A percentile compares a stretch with the other conserved stretches of the same genome.
phyloP scores from a whole-genome alignment of 2,888 invertebrate species.

The Oxycera nigricornis region DNA sequence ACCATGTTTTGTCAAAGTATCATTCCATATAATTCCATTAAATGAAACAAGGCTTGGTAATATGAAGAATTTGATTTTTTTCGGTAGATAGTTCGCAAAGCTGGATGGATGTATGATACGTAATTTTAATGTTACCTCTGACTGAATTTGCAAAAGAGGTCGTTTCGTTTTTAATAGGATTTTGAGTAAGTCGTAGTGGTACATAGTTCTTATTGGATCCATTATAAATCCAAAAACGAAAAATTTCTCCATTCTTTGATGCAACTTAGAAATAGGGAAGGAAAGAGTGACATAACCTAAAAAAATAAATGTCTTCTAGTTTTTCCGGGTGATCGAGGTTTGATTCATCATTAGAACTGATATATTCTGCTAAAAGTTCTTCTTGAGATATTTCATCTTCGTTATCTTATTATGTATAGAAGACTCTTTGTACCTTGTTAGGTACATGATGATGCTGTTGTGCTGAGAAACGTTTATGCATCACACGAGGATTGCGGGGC shows the following conservation, averaged over 20 bases:
- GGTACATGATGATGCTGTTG: not conserved
- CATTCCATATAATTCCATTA: too few species aligned
- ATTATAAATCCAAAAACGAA: too few species aligned
- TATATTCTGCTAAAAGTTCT: not conserved
- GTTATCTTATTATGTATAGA: not conserved
- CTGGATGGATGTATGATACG: not conserved
- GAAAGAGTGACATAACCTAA: not conserved
- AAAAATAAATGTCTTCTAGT: not conserved
- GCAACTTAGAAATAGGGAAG: too few species aligned
- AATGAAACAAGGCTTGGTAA: not conserved
- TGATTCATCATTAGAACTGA: not conserved
- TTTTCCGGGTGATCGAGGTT: not conserved
- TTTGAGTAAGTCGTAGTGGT: too few species aligned
- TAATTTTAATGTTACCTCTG: not conserved
- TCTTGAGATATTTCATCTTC: too few species aligned
- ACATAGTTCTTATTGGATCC: too few species aligned
- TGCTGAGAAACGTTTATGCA: not conserved
- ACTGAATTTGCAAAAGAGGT: not conserved
- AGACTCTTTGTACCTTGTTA: not conserved
- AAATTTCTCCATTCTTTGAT: too few species aligned
- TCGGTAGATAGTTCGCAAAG: not conserved
- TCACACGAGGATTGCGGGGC: too few species aligned
- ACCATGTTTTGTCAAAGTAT: not conserved
- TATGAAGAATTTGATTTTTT: not conserved
- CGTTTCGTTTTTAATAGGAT: not conserved